Evolutionary conservation across 1,140 invertebrate genomes (phyloP).

Genomic region (Tyrophagus putrescentiae): DNA sequence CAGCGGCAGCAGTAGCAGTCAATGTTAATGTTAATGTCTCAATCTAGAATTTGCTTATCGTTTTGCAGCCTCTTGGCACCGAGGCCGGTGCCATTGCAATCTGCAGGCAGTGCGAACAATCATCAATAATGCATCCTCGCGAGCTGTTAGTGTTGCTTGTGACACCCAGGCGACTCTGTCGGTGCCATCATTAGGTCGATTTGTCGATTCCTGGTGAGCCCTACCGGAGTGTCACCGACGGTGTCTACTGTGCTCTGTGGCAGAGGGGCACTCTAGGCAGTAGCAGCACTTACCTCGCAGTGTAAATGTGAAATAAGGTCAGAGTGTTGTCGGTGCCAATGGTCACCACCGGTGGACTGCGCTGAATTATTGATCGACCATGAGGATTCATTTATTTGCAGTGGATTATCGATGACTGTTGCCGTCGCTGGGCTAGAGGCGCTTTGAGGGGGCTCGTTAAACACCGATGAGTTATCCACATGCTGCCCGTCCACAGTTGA

Average conservation of each 20-base stretch:
- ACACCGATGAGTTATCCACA: not conserved
- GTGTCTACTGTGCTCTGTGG: too few species aligned
- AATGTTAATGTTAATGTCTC: conserved; percentile 11
- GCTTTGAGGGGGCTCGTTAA: too few species aligned
- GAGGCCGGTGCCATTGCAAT: not conserved
- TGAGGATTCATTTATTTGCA: too few species aligned
- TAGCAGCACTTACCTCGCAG: not conserved
- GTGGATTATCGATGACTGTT: too few species aligned
- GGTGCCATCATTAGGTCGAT: conserved; percentile 7
- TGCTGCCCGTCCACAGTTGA: not conserved
- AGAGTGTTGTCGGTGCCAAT: conserved; percentile 1
- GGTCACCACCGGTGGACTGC: not conserved
- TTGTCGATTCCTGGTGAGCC: too few species aligned
- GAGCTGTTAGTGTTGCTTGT: not conserved
- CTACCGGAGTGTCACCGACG: too few species aligned
- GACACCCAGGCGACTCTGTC: not conserved
- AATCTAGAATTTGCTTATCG: conserved; percentile 12
- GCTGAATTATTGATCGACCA: not conserved
- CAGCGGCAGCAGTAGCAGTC: not conserved
- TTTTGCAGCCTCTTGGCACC: not conserved
- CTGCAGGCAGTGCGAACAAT: too few species aligned
- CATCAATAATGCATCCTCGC: conserved; percentile 10
- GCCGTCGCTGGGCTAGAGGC: too few species aligned
- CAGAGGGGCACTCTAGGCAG: too few species aligned
- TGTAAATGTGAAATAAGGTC: conserved; percentile 7